A percentile compares a stretch with the other conserved stretches of the same genome.
Conservation (phyloP, 1,140 invertebrate species). For the Heliconius eleuchia region DNA sequence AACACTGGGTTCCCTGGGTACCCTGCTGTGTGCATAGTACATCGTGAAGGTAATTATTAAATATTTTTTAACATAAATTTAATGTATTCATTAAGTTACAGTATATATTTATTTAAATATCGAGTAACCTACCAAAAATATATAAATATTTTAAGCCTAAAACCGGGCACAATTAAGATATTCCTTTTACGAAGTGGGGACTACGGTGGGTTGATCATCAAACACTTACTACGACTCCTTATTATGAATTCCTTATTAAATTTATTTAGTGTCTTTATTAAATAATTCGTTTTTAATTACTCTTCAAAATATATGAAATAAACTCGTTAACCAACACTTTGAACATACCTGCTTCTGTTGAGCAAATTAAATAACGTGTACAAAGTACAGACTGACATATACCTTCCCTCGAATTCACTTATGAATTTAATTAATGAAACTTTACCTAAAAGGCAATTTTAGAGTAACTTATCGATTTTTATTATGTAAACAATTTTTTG, state of each 20-base stretch:
- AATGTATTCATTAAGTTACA: too few relatives aligned
- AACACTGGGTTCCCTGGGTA: too few relatives aligned
- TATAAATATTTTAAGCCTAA: neutral
- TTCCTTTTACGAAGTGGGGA: neutral
- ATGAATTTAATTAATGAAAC: too few relatives aligned
- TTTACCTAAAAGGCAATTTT: too few relatives aligned
- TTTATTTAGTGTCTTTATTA: neutral
- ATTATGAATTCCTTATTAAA: too few relatives aligned
- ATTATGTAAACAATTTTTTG: neutral
- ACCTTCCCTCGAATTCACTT: too few relatives aligned
- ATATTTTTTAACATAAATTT: too few relatives aligned
- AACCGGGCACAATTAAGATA: neutral
- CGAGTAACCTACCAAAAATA: too few relatives aligned
- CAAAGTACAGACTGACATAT: neutral
- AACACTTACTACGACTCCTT: neutral
- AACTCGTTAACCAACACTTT: neutral
- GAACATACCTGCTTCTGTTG: neutral
- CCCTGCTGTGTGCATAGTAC: too few relatives aligned
- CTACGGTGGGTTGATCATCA: neutral
- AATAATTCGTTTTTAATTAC: neutral
- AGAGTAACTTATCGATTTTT: neutral
- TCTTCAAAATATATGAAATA: neutral
- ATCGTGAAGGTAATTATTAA: too few relatives aligned
- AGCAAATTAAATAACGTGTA: neutral
- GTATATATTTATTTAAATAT: too few relatives aligned